Evolutionary conservation across 2,797 vertebrate species (phyloP).

Genomic region (Sebastes matsubarae): DNA sequence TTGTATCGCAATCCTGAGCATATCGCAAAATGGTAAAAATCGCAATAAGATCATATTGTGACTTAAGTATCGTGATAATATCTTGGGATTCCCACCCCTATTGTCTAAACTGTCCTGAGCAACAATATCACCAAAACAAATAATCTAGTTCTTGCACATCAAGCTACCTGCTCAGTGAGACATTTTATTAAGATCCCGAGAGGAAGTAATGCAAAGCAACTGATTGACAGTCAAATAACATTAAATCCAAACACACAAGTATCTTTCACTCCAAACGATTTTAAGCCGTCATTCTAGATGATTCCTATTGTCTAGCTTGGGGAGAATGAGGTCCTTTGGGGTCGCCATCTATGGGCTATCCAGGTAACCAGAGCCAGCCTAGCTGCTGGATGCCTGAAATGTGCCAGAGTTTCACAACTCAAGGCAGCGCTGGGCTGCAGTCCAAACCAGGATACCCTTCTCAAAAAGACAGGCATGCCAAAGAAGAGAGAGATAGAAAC

Average conservation of each 20-base stretch:
- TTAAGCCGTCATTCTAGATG: not conserved
- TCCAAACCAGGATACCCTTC: conserved; percentile 15
- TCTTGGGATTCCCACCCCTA: too few relatives aligned
- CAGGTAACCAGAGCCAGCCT: not conserved
- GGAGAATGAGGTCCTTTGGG: not conserved
- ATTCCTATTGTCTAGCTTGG: not conserved
- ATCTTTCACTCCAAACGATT: conserved; percentile 8
- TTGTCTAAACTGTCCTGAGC: not conserved
- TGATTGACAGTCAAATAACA: not conserved
- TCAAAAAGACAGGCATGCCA: conserved; percentile 6
- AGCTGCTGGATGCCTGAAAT: conserved; percentile 13
- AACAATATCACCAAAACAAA: not conserved
- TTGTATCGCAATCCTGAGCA: too few relatives aligned
- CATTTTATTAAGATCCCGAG: not conserved
- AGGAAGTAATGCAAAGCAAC: not conserved
- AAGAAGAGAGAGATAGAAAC: not conserved
- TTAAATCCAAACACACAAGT: not conserved
- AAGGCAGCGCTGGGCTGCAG: conserved; percentile 7
- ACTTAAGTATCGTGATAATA: too few relatives aligned
- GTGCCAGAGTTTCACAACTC: conserved; percentile 25
- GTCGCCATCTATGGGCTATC: not conserved
- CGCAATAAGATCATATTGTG: too few relatives aligned
- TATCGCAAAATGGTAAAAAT: too few relatives aligned
- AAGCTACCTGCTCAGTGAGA: not conserved
- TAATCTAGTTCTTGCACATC: not conserved